Percentiles rank a stretch among this genome's conserved stretches.
Evolutionary conservation across 2,888 invertebrate species (phyloP).

Genomic region (Crocallis elinguaria): DNA sequence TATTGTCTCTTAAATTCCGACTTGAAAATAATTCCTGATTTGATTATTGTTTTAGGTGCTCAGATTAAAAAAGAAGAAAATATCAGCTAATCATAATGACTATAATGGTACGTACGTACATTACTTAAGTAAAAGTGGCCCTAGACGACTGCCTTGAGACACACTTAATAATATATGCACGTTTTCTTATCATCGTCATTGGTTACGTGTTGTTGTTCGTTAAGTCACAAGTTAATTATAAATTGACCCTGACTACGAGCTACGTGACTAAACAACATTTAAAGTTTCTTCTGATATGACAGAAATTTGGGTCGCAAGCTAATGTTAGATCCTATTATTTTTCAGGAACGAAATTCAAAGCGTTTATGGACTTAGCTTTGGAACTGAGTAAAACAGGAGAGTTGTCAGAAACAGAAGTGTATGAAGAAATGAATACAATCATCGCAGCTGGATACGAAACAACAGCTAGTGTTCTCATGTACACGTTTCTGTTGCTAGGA

Average conservation of each 20-base stretch:
- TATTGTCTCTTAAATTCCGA: too few species aligned
- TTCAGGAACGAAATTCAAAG: constrained; percentile 55
- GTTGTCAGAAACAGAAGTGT: constrained; percentile 40
- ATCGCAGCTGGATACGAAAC: constrained; percentile 61
- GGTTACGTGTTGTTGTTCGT: too few species aligned
- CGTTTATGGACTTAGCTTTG: constrained; percentile 45
- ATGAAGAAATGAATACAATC: constrained; percentile 48
- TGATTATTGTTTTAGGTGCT: constrained; percentile 20
- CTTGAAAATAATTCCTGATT: too few species aligned
- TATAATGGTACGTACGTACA: constrained; percentile 13
- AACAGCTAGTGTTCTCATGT: constrained; percentile 71
- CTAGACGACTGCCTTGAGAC: neutral
- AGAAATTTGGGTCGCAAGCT: too few species aligned
- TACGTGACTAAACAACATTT: too few species aligned
- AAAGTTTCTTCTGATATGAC: too few species aligned
- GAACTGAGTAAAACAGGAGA: constrained; percentile 28
- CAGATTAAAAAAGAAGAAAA: constrained; percentile 12
- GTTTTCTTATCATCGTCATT: too few species aligned
- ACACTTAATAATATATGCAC: neutral
- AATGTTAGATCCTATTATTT: neutral
- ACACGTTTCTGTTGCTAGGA: constrained; percentile 67
- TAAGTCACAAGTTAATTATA: too few species aligned
- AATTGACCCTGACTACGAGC: too few species aligned
- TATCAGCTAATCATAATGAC: neutral
- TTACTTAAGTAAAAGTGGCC: neutral